Conservation (phyloP, 1,140 invertebrate species). For the Gonatopus flavifemur region DNA sequence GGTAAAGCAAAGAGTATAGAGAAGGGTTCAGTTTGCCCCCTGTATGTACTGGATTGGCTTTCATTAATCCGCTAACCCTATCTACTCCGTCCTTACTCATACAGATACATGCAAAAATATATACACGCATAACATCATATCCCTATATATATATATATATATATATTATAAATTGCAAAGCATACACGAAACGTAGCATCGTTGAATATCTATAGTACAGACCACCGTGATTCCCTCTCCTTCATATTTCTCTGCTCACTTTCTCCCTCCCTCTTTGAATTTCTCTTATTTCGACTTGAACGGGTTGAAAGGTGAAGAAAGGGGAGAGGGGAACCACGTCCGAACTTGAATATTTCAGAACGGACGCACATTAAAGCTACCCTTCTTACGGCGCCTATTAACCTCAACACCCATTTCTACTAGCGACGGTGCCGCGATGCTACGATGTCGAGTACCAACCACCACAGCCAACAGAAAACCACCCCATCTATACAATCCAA, state of each 20-base stretch:
- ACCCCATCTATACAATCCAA: constrained; percentile 1
- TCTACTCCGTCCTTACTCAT: constrained; percentile 31
- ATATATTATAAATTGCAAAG: constrained; percentile 57
- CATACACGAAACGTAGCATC: constrained; percentile 44
- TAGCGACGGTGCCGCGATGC: neutral
- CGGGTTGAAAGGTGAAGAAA: no score
- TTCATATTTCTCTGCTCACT: no score
- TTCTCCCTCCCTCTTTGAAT: no score
- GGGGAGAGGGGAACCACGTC: constrained; percentile 37
- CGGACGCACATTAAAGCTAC: constrained; percentile 52
- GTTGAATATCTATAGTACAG: constrained; percentile 43
- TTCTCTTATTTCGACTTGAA: no score
- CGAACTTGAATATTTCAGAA: constrained; percentile 55
- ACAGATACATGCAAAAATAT: neutral
- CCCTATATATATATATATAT: constrained; percentile 19
- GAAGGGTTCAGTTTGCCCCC: no score
- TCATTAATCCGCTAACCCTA: constrained; percentile 57
- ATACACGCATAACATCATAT: constrained; percentile 17
- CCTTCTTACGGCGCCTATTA: constrained; percentile 57
- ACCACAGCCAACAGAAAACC: neutral
- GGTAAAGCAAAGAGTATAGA: constrained; percentile 6
- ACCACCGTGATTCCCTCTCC: no score
- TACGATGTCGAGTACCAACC: constrained; percentile 1
- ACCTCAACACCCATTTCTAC: constrained; percentile 40
- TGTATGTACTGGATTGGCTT: constrained; percentile 48